Conservation (phyloP, 2,797 vertebrate genomes). For the Epinephelus awoara region DNA sequence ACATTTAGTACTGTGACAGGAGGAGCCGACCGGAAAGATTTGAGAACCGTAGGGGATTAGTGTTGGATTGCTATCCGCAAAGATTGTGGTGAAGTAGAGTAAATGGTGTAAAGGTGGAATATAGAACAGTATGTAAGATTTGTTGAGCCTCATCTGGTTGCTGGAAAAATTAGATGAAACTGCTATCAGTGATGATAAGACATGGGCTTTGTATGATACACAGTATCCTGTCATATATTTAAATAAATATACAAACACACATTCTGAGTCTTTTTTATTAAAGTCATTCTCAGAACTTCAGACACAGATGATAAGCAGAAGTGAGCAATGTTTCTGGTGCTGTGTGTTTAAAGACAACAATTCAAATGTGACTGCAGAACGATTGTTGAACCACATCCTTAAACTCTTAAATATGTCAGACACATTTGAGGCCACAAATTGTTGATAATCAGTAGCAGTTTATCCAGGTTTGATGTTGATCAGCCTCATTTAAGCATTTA, state of each 20-base stretch:
- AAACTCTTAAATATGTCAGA: background rate
- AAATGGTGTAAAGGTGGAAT: slow-evolving; percentile 18
- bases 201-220: slow-evolving; percentile 71
- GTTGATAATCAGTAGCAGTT: background rate
- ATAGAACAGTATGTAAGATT: slow-evolving; percentile 56
- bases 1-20: slow-evolving; percentile 51
- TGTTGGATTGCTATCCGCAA: slow-evolving; percentile 53
- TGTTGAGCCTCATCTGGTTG: slow-evolving; percentile 59
- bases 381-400: slow-evolving; percentile 11
- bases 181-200: slow-evolving; percentile 53
- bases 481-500: background rate
- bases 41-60: slow-evolving; percentile 44
- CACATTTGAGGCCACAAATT: background rate
- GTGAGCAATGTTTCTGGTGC: background rate
- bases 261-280: slow-evolving; percentile 71
- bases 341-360: slow-evolving; percentile 9
- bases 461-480: slow-evolving; percentile 13
- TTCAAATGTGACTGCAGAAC: background rate
- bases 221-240: slow-evolving; percentile 70
- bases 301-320: slow-evolving; percentile 9
- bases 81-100: slow-evolving; percentile 52
- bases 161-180: slow-evolving; percentile 59
- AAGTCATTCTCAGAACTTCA: slow-evolving; percentile 25
- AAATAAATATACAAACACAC: slow-evolving; percentile 79
- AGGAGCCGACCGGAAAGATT: slow-evolving; percentile 50